Base-by-base conservation (phyloP, 2,113 vertebrate species). In the Podarcis cretensis region DNA sequence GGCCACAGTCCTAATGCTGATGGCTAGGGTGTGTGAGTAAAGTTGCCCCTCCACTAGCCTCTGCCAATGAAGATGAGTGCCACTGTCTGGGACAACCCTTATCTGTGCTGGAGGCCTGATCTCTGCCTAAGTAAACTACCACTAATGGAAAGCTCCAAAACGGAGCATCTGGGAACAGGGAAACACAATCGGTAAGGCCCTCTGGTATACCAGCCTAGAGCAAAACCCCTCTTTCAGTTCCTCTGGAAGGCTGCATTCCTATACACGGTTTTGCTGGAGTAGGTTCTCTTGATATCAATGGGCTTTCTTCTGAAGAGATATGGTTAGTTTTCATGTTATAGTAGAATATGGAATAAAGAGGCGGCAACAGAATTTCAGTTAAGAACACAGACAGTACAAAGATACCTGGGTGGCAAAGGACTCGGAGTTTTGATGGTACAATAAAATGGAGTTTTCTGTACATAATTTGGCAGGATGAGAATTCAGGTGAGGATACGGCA, bases 291-390 rank as follows among this genome's bases (percentile, higher is more conserved):
- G n/a, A 71, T 48, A 13, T 35, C 69, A 73, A 5, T 32, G 27
- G 43, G 40, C 76, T 48, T 78, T 57, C 57, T 32, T 32, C n/a
- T 81, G 57, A 32, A 9, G 27, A 77, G 37, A 48, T 10, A 48
- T 77, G 23, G 1, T 9, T 48, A 63, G 59, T 63, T 59, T 63
- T 48, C 1, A 63, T 63, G 59, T 63, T 63, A 63, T 63, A 63
- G 59, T 90, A 40, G 25, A 1, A 63, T 1, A 20, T 6, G 30
- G 14, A n/a, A 16, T 74, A 37, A 81, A 73, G 78, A 76, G 37
- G n/a, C 84, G 68, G 23, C 59, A 54, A 16, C 59, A 90, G 63
- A 54, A 69, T 83, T 85, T 77, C n/a, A 43, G 77, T 63, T 80
- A 89, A 86, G 88, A 59, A 30, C 59, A 81, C 7, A 48, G 84